Evolutionary conservation across 2,888 invertebrate species (phyloP), one percentile per base, ranked within the genome.

Genomic region (Asteroscopus sphinx): DNA sequence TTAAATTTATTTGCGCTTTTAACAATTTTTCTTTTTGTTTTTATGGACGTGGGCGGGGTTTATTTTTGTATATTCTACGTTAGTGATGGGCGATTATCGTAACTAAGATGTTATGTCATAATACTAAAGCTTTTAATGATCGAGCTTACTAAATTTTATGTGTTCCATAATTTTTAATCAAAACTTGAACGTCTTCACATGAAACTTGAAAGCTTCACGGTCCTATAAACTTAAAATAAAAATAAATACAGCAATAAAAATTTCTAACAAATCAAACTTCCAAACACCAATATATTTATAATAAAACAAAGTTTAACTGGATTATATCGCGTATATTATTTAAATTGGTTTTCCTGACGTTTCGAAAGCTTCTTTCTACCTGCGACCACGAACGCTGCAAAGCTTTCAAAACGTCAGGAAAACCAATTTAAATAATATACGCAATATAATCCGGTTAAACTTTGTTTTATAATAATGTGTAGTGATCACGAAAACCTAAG

Each of bases 1-100:
- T 85, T 67, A 78, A 84, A 88, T 87, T 87, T 86, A 87, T 85
- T 75, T 79, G 74, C 76, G 76, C 75, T 82, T 83, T 82, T 76
- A 84, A 82, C 74, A 71, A 70, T 76, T 73, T 77, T 77, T 77
- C 63, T 75, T 67, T 77, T 77, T 77, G 68, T 68, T 75, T 69
- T 75, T 54, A 68, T 56, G 48, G 21, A 7, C 45, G 68, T 61
- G 52, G 65, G 76, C 49, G 63, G 45, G 42, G 49, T 47, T 49
- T 62, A 72, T 77, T 75, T 77, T 66, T 57, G 65, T 61, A 54
- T 62, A 56, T 56, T 65, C 51, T 41, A 58, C 47, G 58, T 51
- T 68, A 71, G 63, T 75, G 63, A 75, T 65, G 64, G 60, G 52
- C 40, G 64, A 75, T 74, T 65, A 77, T 71, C 56, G 62, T 71